phyloP scores from a whole-genome alignment of 2,797 vertebrate genomes.

The Pangasius djambal region DNA sequence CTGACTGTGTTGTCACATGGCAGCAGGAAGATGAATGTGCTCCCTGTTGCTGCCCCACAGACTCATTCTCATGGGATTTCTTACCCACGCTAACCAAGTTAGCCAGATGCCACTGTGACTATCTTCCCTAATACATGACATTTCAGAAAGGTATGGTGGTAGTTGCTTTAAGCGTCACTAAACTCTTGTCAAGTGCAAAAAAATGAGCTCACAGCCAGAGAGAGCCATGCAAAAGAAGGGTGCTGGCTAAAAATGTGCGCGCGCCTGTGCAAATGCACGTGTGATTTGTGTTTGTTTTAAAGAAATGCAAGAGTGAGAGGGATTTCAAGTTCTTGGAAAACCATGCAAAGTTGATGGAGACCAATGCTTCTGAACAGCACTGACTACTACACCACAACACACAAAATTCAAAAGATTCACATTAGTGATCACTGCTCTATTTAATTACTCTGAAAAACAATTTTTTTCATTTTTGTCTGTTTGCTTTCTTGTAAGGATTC shows the following conservation, averaged over 20 bases:
- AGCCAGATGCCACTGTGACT: conserved; percentile 58
- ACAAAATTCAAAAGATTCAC: neutral
- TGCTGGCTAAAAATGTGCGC: conserved; percentile 49
- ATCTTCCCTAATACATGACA: conserved; percentile 53
- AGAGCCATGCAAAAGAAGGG: conserved; percentile 72
- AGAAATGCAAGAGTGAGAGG: conserved; percentile 12
- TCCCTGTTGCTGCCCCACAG: conserved; percentile 26
- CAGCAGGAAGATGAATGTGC: conserved; percentile 36
- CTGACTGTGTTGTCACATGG: conserved; percentile 51
- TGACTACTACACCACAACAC: neutral
- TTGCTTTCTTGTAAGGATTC: neutral
- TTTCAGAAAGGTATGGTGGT: conserved; percentile 67
- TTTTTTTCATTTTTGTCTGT: neutral
- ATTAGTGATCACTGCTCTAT: neutral
- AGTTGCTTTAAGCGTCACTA: conserved; percentile 75
- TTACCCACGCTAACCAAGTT: conserved; percentile 41
- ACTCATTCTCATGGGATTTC: conserved; percentile 35
- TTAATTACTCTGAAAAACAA: neutral
- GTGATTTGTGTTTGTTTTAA: conserved; percentile 19
- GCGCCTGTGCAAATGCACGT: conserved; percentile 23
- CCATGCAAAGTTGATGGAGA: neutral
- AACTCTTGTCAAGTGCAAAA: conserved; percentile 61
- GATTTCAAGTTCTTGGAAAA: neutral
- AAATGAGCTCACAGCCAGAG: conserved; percentile 63
- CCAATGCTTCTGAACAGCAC: neutral